Percentiles rank a stretch among this genome's conserved stretches.
Evolutionary conservation across 2,113 vertebrate species (phyloP).

Genomic region (Gopherus evgoodei): DNA sequence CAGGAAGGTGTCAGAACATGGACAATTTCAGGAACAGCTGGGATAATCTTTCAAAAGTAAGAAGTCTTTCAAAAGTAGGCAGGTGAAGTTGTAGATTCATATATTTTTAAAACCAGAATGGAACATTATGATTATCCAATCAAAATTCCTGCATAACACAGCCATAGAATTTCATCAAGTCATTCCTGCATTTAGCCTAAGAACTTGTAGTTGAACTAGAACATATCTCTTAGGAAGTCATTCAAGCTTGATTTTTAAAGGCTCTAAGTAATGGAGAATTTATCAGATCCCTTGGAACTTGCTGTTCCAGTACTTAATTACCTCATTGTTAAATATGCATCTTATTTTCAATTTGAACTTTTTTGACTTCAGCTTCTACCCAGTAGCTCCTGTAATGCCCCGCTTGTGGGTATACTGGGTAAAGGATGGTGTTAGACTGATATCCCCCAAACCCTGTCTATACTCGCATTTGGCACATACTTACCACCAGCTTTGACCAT

Average conservation of each 20-base stretch:
- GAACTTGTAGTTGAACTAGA: no score
- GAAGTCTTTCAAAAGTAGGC: background rate
- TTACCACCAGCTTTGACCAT: background rate
- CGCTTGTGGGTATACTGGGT: background rate
- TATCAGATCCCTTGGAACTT: background rate
- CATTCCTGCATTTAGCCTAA: background rate
- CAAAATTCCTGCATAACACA: background rate
- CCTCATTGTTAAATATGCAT: background rate
- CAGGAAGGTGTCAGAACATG: background rate
- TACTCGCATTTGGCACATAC: background rate
- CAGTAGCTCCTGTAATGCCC: background rate
- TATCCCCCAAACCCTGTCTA: background rate
- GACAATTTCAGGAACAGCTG: background rate
- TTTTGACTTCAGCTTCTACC: background rate
- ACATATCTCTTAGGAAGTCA: background rate
- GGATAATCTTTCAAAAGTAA: background rate
- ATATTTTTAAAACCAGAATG: background rate
- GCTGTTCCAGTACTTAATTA: background rate
- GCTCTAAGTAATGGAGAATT: background rate
- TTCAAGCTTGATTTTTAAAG: background rate
- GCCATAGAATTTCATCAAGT: background rate
- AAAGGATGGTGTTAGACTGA: background rate
- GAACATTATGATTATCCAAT: background rate
- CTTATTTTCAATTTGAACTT: background rate
- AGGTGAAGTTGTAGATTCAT: background rate